Base-by-base conservation (phyloP, 2,888 invertebrate species). In the Archips crataeganus region DNA sequence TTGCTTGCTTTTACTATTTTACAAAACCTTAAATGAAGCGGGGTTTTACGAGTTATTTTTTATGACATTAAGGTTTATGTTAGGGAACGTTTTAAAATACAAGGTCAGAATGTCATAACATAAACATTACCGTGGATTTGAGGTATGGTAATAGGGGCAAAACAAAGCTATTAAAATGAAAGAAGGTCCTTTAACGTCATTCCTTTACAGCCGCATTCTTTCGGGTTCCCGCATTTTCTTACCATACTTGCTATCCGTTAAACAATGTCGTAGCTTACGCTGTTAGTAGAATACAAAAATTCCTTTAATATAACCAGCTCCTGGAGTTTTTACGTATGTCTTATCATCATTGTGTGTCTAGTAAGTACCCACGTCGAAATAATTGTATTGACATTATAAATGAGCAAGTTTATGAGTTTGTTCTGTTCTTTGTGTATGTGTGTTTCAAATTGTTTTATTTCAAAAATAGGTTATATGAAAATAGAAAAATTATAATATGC, bases 1-100 rank as follows among this genome's bases (percentile, higher is more conserved):
- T 71, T 42, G 39, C 49, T 65, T 71, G 39, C 51, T 66, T 60
- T 54, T 63, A 60, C 39, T 66, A 61, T 71, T 65, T 66, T 45
- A 61, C 5, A 54, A 54, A 71, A 71, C 51, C n/a, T 42, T 15
- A 42, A 65, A 66, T 51, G 51, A 71, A 42, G 34, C 34, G 23
- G n/a, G 71, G 39, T 71, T 66, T 66, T 71, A 71, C 36, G 66
- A 61, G 60, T 51, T 54, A 60, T 8, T 60, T 59, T 71, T 51
- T 71, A 71, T 34, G 34, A 54, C 42, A 11, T 63, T 47, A 64
- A 39, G 34, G 42, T 70, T 65, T 65, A 65, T 39, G 49, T 45
- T 10, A 0, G 49, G 36, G 3, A 49, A 47, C 36, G 36, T 34
- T 59, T 71, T 15, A 59, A 64, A 64, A 47, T 59, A n/a, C 34